These are phyloP conservation scores for Orthosia cruda DNA, from an alignment of 2,888 invertebrate species.

Conservation along the genomic window DNA sequence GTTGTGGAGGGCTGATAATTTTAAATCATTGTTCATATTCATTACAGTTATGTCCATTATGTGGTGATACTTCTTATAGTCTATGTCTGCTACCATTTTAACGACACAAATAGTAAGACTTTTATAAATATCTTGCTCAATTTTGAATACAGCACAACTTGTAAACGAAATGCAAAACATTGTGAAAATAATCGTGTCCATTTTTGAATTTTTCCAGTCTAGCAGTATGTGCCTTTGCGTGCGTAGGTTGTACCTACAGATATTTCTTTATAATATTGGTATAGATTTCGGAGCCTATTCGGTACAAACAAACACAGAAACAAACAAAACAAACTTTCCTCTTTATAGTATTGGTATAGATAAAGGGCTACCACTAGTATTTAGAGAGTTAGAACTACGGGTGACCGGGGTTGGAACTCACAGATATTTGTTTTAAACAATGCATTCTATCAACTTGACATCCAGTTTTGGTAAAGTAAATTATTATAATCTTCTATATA, in stretches of 20 bases:
- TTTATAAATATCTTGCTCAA: constrained; percentile 9
- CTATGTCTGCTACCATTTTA: constrained; percentile 59
- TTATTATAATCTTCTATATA: too few relatives aligned
- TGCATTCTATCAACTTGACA: too few relatives aligned
- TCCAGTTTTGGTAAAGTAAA: too few relatives aligned
- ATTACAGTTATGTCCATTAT: constrained; percentile 66
- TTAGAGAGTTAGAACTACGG: too few relatives aligned
- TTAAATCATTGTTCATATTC: constrained; percentile 62
- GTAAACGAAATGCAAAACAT: constrained; percentile 5
- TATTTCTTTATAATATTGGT: too few relatives aligned
- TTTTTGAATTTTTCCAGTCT: neutral
- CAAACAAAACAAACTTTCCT: too few relatives aligned
- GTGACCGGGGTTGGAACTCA: too few relatives aligned
- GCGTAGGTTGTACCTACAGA: neutral
- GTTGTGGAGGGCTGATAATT: constrained; percentile 63
- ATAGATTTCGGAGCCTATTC: too few relatives aligned
- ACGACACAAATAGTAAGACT: constrained; percentile 60
- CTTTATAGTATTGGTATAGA: too few relatives aligned
- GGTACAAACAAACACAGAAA: too few relatives aligned
- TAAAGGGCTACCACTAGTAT: too few relatives aligned
- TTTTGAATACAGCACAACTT: constrained; percentile 33
- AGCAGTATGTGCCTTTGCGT: neutral
- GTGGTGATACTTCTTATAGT: constrained; percentile 20
- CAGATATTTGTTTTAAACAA: too few relatives aligned
- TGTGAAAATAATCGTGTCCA: constrained; percentile 9